Evolutionary conservation across 1,140 invertebrate species (phyloP).

Genomic region (Heliconius nattereri): DNA sequence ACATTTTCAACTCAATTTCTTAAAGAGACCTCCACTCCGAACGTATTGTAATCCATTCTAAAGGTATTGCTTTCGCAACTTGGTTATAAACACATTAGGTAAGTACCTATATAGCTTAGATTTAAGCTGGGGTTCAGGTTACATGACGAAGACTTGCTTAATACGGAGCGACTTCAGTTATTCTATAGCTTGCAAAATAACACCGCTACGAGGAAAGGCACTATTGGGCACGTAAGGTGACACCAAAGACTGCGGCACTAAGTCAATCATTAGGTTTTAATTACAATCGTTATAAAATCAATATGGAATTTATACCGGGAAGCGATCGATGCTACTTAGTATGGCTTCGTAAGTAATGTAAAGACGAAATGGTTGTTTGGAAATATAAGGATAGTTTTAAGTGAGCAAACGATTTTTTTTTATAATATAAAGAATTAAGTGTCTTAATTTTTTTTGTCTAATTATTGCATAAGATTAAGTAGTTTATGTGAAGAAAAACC

Average conservation of each 20-base stretch:
- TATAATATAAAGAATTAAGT: neutral
- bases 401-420: too few species aligned
- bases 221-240: slow-evolving; percentile 73
- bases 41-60: slow-evolving; percentile 27
- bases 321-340: slow-evolving; percentile 9
- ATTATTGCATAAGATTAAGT: too few species aligned
- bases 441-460: neutral
- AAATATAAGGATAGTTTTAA: neutral
- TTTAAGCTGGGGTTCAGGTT: slow-evolving; percentile 71
- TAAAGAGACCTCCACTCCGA: neutral
- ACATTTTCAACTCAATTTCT: neutral
- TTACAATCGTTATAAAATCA: slow-evolving; percentile 37
- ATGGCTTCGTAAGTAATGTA: slow-evolving; percentile 1
- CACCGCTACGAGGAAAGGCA: slow-evolving; percentile 69
- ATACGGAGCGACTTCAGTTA: slow-evolving; percentile 69
- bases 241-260: slow-evolving; percentile 68
- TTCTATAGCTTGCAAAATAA: slow-evolving; percentile 76
- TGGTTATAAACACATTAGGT: slow-evolving; percentile 63
- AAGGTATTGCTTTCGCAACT: slow-evolving; percentile 46
- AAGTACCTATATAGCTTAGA: slow-evolving; percentile 56
- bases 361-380: neutral
- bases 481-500: too few species aligned
- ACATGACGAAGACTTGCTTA: slow-evolving; percentile 73
- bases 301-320: slow-evolving; percentile 22
- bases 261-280: slow-evolving; percentile 54